Conservation (phyloP, 2,113 vertebrate species). For the Emydura subglobosa region DNA sequence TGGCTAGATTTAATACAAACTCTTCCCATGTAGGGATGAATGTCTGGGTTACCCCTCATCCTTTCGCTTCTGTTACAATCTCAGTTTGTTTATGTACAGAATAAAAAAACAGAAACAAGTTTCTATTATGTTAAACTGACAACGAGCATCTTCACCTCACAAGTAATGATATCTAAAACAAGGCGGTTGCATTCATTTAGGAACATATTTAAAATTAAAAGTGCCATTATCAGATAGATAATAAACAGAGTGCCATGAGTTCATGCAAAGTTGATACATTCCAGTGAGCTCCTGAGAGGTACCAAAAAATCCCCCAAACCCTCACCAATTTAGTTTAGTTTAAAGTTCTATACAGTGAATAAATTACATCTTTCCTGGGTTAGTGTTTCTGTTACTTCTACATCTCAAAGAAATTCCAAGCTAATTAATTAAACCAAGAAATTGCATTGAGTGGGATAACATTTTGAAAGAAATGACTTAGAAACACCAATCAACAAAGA, state of each 20-base stretch:
- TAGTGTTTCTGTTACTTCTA: conserved; percentile 31
- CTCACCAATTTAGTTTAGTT: conserved; percentile 60
- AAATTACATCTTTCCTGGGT: conserved; percentile 61
- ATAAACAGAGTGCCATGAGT: conserved; percentile 46
- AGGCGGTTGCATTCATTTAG: conserved; percentile 62
- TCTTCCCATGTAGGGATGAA: not conserved
- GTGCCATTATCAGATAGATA: conserved; percentile 61
- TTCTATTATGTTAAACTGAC: conserved; percentile 50
- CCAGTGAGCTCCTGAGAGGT: not conserved
- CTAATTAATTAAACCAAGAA: conserved; percentile 73
- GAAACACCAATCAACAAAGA: conserved; percentile 71
- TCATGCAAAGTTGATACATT: conserved; percentile 60
- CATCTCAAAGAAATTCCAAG: conserved; percentile 70
- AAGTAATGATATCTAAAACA: conserved; percentile 50
- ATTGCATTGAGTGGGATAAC: conserved; percentile 66
- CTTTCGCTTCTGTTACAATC: conserved; percentile 45
- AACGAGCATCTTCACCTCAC: conserved; percentile 70
- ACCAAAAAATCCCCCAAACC: not conserved
- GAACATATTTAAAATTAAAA: conserved; percentile 68
- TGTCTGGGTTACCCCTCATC: conserved; percentile 30
- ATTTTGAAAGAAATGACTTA: conserved; percentile 71
- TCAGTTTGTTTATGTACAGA: conserved; percentile 64
- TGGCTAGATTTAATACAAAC: not conserved
- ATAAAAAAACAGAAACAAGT: conserved; percentile 57
- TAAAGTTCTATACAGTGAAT: conserved; percentile 49